Conservation (phyloP, 2,888 invertebrate species). For the Eupithecia inturbata region DNA sequence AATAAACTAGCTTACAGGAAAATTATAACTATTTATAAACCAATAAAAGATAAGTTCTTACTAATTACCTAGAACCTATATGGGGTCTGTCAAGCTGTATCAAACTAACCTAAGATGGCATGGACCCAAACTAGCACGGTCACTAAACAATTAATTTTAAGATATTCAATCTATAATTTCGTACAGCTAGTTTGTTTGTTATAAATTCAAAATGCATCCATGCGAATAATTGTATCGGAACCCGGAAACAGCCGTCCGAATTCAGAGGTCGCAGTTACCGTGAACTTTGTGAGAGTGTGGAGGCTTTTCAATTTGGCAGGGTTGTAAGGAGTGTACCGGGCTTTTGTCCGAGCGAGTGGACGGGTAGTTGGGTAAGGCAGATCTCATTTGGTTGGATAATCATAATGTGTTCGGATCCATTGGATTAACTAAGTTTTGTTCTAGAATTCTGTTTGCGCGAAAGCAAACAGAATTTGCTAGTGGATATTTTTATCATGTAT, state of each 20-base stretch:
- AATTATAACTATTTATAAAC: not conserved
- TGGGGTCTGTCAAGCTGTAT: slow-evolving; percentile 37
- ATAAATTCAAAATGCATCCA: slow-evolving; percentile 83
- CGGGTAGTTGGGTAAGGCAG: slow-evolving; percentile 41
- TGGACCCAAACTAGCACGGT: slow-evolving; percentile 58
- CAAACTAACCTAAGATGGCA: slow-evolving; percentile 37
- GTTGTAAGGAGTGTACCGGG: slow-evolving; percentile 62
- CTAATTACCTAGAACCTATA: slow-evolving; percentile 24
- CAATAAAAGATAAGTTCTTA: not conserved
- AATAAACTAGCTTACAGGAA: not conserved
- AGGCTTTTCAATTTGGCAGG: slow-evolving; percentile 60
- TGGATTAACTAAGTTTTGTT: slow-evolving; percentile 25
- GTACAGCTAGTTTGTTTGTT: slow-evolving; percentile 81
- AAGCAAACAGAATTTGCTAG: slow-evolving; percentile 18
- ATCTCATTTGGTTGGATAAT: slow-evolving; percentile 55
- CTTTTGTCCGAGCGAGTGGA: slow-evolving; percentile 65
- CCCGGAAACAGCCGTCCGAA: slow-evolving; percentile 63
- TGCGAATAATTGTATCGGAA: slow-evolving; percentile 81
- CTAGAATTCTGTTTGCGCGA: slow-evolving; percentile 27
- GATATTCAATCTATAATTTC: slow-evolving; percentile 81
- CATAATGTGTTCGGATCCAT: slow-evolving; percentile 37
- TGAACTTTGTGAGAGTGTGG: slow-evolving; percentile 39
- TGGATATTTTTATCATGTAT: not conserved
- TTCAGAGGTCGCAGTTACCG: slow-evolving; percentile 45
- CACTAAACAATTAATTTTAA: slow-evolving; percentile 76